These are phyloP conservation scores for Drosophila pachea DNA, from an alignment of 1,140 invertebrate genomes.

Conservation along the genomic window DNA sequence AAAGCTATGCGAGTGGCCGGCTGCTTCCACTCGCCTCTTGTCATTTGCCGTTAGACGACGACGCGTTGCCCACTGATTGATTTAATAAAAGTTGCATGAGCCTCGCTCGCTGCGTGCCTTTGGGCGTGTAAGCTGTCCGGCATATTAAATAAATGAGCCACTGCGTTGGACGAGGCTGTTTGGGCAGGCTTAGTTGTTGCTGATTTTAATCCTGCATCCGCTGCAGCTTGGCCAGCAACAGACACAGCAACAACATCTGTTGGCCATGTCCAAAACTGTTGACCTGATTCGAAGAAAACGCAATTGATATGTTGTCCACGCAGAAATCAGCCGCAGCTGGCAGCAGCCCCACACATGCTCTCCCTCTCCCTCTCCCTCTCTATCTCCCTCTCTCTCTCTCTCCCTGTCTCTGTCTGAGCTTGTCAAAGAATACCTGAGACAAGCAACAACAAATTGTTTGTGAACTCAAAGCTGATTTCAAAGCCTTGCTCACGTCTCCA, in stretches of 20 bases:
- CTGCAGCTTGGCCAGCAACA: constrained; percentile 3
- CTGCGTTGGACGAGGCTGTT: constrained; percentile 57
- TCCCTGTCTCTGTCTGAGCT: neutral
- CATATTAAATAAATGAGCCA: constrained; percentile 60
- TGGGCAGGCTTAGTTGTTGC: constrained; percentile 24
- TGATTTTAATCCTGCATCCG: constrained; percentile 45
- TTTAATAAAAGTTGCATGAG: constrained; percentile 75
- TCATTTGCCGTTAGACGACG: constrained; percentile 64
- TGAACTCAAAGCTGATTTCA: neutral
- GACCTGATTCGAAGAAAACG: constrained; percentile 67
- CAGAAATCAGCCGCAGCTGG: constrained; percentile 41
- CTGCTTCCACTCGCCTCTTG: constrained; percentile 17
- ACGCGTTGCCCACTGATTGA: constrained; percentile 69
- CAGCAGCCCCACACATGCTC: constrained; percentile 7
- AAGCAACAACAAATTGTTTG: no score
- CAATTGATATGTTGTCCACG: constrained; percentile 73
- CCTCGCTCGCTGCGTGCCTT: constrained; percentile 33
- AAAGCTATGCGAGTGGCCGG: constrained; percentile 41
- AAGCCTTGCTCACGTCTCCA: neutral
- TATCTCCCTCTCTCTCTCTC: neutral
- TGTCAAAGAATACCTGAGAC: neutral
- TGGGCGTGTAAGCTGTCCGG: constrained; percentile 33
- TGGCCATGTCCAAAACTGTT: constrained; percentile 69
- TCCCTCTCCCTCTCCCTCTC: constrained; percentile 25
- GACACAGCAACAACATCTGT: constrained; percentile 38